Base-by-base conservation (phyloP, 2,888 invertebrate genomes). In the Gastracanthus pulcherrimus region DNA sequence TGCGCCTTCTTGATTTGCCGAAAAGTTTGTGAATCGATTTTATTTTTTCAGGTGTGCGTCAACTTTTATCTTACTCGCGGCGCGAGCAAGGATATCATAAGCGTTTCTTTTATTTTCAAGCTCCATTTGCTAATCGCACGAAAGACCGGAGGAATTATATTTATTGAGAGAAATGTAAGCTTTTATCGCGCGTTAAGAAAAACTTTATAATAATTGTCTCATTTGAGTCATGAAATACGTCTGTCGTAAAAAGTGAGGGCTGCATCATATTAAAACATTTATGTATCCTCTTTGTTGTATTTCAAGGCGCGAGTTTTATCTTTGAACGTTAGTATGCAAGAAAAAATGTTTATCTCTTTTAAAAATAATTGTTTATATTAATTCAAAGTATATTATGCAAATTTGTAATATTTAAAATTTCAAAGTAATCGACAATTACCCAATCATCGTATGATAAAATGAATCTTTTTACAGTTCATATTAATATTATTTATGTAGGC, bases 241-340 rank as follows among this genome's bases (percentile, higher is more conserved):
- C 41, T n/a, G 41, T 67, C 66, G 66, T 67, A 67, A 67, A 67
- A 64, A 36, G 36, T 23, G 16, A 4, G 16, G 26, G 66, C n/a
- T n/a, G n/a, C 45, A 19, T 67, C 66, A n/a, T n/a, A 19, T 67
- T 67, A 67, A 67, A 67, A 67, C n/a, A 45, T 45, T n/a, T 3
- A n/a, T 13, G 29, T 29, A 26, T 13, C 29, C 19, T 64, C 26
- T 64, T 23, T 45, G 23, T 19, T 45, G 45, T n/a, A n/a, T 45
- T n/a, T 45, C n/a, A 13, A 45, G 45, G 45, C 45, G 16, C 45
- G 16, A 45, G n/a, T 16, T 16, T 45, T n/a, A 45, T 45, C 9
- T 45, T 45, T 45, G 13, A n/a, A n/a, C n/a, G n/a, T n/a, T n/a
- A n/a, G n/a, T n/a, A n/a, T n/a, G n/a, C n/a, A n/a, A n/a, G n/a